Base-by-base conservation (phyloP, 2,797 vertebrate genomes). In the Limnodromus scolopaceus region DNA sequence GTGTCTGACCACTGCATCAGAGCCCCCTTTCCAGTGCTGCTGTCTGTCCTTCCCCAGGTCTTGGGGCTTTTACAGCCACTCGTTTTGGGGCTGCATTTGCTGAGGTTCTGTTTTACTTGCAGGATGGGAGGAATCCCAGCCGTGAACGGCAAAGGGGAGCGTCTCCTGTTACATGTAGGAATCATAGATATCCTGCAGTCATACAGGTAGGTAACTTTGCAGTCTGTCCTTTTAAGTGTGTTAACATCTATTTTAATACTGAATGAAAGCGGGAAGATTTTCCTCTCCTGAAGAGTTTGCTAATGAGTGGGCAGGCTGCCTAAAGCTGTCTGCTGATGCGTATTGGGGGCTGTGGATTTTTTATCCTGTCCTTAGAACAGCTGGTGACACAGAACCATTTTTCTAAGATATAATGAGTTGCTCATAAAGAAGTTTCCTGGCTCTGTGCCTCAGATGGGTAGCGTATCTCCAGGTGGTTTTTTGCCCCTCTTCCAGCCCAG, bases 111-210 rank as follows among this genome's bases (percentile, higher is more conserved):
- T 55, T 88, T 91, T 34, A 10, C 53, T 45, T 71, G 53, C 78
- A 99, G 99, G 96, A 99, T 99, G 99, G 99, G 99, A 1, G 99
- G 99, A 28, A 99, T 99, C 87, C 99, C 99, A 1, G 99, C 99
- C 1, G 98, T 99, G 91, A 99, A 99, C 0, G 99, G 99, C 64
- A 99, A 98, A 94, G 99, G 99, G 63, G 99, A 99, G 86, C 98
- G 98, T n/a, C 98, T 99, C 53, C 98, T 99, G 45, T 98, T 99
- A 15, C 99, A 99, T 17, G 98, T 99, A 2, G 99, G 99, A 63
- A 99, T 99, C 93, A 99, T 99, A 2, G 99, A 99, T 97, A 99
- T 99, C 95, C 97, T 99, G 84, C 99, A 99, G 48, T 99, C 99
- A 2, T 99, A 99, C 98, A 99, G 99, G 99, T 99, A 81, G 84